These are phyloP conservation scores for Pangasius larnaudii DNA, from an alignment of 2,797 vertebrate genomes.

Conservation along the genomic window DNA sequence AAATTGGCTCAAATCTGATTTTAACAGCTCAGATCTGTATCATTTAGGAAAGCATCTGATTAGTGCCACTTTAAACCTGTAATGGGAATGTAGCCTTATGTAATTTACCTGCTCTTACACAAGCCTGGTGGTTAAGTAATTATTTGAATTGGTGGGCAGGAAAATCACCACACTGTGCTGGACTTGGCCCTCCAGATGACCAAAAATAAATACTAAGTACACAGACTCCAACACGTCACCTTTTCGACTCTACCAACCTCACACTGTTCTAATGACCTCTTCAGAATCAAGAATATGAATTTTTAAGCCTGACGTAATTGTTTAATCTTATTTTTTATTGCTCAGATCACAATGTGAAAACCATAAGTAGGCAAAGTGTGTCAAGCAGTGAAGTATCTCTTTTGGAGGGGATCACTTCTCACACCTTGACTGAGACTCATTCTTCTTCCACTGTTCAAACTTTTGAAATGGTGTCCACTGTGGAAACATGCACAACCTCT, in stretches of 20 bases:
- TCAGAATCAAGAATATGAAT: constrained; percentile 17
- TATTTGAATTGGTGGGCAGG: not conserved
- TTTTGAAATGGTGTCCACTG: constrained; percentile 73
- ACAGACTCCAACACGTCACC: constrained; percentile 42
- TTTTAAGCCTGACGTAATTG: constrained; percentile 55
- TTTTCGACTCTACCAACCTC: constrained; percentile 16
- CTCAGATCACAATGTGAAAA: constrained; percentile 86
- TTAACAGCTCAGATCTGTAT: not conserved
- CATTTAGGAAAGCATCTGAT: not conserved
- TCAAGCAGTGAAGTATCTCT: constrained; percentile 76
- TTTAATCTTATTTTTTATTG: constrained; percentile 80
- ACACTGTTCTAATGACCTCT: constrained; percentile 27
- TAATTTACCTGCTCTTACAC: not conserved
- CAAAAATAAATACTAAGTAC: not conserved
- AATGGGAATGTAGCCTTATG: constrained; percentile 15
- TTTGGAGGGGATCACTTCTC: constrained; percentile 74
- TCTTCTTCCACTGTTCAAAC: constrained; percentile 67
- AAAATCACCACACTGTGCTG: not conserved
- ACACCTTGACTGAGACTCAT: constrained; percentile 64
- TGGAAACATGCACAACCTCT: constrained; percentile 53
- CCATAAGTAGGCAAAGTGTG: constrained; percentile 83
- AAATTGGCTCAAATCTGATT: constrained; percentile 14
- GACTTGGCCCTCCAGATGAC: not conserved
- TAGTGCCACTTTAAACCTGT: constrained; percentile 17
- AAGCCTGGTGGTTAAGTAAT: not conserved